Evolutionary conservation across 2,797 vertebrate genomes (phyloP), one percentile per base, ranked within the genome.

Genomic region (Periparus ater): DNA sequence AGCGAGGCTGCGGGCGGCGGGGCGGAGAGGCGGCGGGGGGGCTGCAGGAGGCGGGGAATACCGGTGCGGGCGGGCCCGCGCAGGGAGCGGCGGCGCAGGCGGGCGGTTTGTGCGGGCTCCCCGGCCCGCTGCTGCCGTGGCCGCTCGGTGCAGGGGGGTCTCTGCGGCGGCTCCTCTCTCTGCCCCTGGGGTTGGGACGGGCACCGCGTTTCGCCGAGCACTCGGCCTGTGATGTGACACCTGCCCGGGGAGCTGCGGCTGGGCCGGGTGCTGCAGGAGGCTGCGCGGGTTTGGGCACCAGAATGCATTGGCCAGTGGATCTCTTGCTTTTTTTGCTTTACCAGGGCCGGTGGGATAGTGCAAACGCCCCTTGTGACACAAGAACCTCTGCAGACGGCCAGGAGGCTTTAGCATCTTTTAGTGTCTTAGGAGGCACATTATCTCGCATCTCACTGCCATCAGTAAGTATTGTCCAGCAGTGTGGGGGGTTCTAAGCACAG

Each of bases 391-490:
- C 79, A 13, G 85, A 2, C 47, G 57, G 60, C 29, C 44, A 3
- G 44, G 66, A 50, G 40, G 58, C n/a, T 73, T 60, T 51, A 32
- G 60, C 13, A 20, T 17, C 50, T 10, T 7, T 3, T 17, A 4
- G 1, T 16, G 6, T 30, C 76, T 22, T 10, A 1, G 0, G 67
- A 53, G 57, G 60, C 40, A 2, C 11, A 0, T 16, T 44, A 2
- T 14, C 29, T 72, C 15, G 1, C 38, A 3, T 32, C 57, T 57
- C 29, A 10, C 6, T 25, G 23, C 63, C 47, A 0, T 70, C 11
- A 11, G 93, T 89, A 34, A 87, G 75, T 80, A 11, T 13, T 29
- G 62, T 40, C 58, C 47, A 1, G 38, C 54, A 23, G 32, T 0
- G 13, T 10, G 5, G 10, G 54, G 1, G 9, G 1, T 36, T 36